Evolutionary conservation across 2,888 invertebrate species (phyloP), one percentile per base, ranked within the genome.

Genomic region (Hecatera dysodea): DNA sequence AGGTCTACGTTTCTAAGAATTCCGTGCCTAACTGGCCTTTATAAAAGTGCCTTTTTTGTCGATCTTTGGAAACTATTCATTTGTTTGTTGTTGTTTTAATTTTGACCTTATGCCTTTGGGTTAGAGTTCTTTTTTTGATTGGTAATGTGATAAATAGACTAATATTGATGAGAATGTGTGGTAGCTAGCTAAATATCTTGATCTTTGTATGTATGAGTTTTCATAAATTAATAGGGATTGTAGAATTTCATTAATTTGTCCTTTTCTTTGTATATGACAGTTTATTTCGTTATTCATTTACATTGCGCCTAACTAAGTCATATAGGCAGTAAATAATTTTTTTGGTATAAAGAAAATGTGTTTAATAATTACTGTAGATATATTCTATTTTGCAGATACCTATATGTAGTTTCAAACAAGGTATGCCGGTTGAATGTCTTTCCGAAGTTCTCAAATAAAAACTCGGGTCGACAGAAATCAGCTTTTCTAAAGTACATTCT

Each of bases 1-100:
- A 89, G 90, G 89, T 89, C 75, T 78, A 77, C 78, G 83, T 90
- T 94, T 94, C 94, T 88, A 78, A 91, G 94, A 94, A 94, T 88
- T 90, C 86, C 79, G 72, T 57, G 73, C 75, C 71, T 63, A 78
- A 78, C 66, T 50, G 60, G 63, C 85, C 59, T 67, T 68, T 75
- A 67, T 62, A 75, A 82, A 81, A 64, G 42, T 36, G 29, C 65
- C 67, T 81, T 80, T n/a, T 85, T 79, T 83, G 72, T 77, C 72
- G 75, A 61, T 74, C 63, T 64, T 72, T 52, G 56, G 48, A 24
- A 68, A 65, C 68, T 69, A 63, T 71, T 81, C 70, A 72, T 77
- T 60, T 59, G 27, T n/a, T 62, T 52, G 59, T 36, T 46, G 39
- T 44, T 39, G 55, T 68, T 75, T n/a, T 27, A 84, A 74, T 79